These are phyloP conservation scores for Pristionchus japonicus DNA, from an alignment of 2,888 invertebrate genomes.

Conservation along the genomic window DNA sequence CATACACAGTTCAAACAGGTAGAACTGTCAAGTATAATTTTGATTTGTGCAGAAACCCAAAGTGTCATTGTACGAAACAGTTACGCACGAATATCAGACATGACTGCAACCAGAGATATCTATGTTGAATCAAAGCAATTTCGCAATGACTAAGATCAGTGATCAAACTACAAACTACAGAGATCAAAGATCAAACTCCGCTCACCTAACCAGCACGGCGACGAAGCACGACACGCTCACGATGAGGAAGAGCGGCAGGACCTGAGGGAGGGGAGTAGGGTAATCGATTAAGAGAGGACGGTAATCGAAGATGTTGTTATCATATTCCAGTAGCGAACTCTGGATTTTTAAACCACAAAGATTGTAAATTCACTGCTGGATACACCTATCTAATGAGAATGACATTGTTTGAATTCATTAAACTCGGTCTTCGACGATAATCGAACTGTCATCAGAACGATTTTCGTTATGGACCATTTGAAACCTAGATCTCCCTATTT, in stretches of 20 bases:
- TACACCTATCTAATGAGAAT: too few relatives aligned
- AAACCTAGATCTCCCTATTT: neutral
- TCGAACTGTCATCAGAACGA: neutral
- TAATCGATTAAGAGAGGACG: too few relatives aligned
- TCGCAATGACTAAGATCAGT: neutral
- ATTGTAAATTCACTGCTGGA: too few relatives aligned
- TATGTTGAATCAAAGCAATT: neutral
- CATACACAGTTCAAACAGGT: too few relatives aligned
- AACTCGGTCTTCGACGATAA: too few relatives aligned
- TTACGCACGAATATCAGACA: neutral
- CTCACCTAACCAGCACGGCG: slow-evolving; percentile 41
- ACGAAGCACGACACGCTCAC: slow-evolving; percentile 14
- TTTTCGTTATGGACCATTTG: neutral
- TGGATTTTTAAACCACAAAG: too few relatives aligned
- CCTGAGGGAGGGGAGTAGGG: neutral
- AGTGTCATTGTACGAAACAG: too few relatives aligned
- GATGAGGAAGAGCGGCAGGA: slow-evolving; percentile 45
- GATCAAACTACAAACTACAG: neutral
- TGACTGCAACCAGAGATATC: neutral
- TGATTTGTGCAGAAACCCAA: too few relatives aligned
- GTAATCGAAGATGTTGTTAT: too few relatives aligned
- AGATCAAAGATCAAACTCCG: neutral
- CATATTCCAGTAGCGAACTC: too few relatives aligned
- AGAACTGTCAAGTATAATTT: too few relatives aligned
- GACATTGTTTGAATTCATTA: too few relatives aligned